phyloP scores from a whole-genome alignment of 2,888 invertebrate species.

The Sympetrum striolatum region DNA sequence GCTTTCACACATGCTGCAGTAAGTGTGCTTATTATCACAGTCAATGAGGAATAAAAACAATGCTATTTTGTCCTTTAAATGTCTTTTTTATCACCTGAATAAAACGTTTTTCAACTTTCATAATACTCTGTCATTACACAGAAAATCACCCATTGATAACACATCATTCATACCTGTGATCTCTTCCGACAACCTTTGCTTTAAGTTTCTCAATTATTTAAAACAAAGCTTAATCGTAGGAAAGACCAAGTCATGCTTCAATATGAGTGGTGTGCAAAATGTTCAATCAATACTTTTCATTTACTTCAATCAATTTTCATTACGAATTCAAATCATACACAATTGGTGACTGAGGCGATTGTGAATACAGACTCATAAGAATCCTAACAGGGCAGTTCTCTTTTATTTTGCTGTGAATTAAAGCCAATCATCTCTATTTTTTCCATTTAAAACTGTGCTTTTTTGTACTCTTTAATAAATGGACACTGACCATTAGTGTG shows the following conservation, averaged over 20 bases:
- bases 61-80: slow-evolving; percentile 31
- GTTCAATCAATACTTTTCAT: slow-evolving; percentile 1
- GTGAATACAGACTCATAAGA: slow-evolving; percentile 18
- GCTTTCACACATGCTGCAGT: slow-evolving; percentile 31
- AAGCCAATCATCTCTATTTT: slow-evolving; percentile 30
- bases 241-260: not conserved
- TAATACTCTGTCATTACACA: slow-evolving; percentile 37
- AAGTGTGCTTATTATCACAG: slow-evolving; percentile 48
- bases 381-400: slow-evolving; percentile 26
- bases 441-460: slow-evolving; percentile 28
- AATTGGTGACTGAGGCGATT: slow-evolving; percentile 12
- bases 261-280: slow-evolving; percentile 15
- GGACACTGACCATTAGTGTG: slow-evolving; percentile 24
- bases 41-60: slow-evolving; percentile 47
- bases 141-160: slow-evolving; percentile 17
- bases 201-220: not conserved
- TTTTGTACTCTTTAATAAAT: slow-evolving; percentile 41
- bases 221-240: slow-evolving; percentile 2
- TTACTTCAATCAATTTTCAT: not conserved
- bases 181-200: not conserved
- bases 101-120: slow-evolving; percentile 32
- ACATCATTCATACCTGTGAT: slow-evolving; percentile 35
- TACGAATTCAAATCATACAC: slow-evolving; percentile 7
- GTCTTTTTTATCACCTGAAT: slow-evolving; percentile 41
- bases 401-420: not conserved